phyloP scores from a whole-genome alignment of 2,888 invertebrate genomes.

The Neelides folsomi region DNA sequence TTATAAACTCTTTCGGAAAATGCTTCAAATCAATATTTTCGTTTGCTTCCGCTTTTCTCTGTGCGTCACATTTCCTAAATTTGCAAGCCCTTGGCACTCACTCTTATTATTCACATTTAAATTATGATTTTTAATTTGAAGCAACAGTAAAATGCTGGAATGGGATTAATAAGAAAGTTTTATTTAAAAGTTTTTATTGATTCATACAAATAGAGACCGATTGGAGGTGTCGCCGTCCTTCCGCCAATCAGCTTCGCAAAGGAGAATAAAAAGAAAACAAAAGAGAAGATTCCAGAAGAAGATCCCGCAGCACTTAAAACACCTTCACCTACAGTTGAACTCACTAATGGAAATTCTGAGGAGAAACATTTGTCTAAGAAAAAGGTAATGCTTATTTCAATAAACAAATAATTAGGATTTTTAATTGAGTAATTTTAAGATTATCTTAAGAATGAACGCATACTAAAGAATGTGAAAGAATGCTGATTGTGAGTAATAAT shows the following conservation, averaged over 20 bases:
- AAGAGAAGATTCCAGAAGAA: slow-evolving; percentile 26
- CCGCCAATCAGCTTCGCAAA: slow-evolving; percentile 46
- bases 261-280: slow-evolving; percentile 40
- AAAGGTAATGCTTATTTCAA: slow-evolving; percentile 23
- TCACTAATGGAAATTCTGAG: slow-evolving; percentile 20
- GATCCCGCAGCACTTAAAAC: slow-evolving; percentile 21
- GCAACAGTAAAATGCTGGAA: neutral
- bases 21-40: too few relatives aligned
- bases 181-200: too few relatives aligned
- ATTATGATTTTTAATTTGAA: neutral
- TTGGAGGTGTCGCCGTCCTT: slow-evolving; percentile 70
- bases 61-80: neutral
- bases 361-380: slow-evolving; percentile 22
- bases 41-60: too few relatives aligned
- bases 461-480: too few relatives aligned
- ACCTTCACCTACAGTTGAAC: slow-evolving; percentile 6
- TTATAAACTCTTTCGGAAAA: too few relatives aligned
- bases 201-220: slow-evolving; percentile 52
- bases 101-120: neutral
- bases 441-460: neutral
- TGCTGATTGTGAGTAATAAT: too few relatives aligned
- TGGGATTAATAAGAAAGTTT: neutral
- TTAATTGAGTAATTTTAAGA: too few relatives aligned
- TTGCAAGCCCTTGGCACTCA: neutral
- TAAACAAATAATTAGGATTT: too few relatives aligned